phyloP scores from a whole-genome alignment of 35 echinoderm and acorn worm genomes.

The Anneissia japonica region DNA sequence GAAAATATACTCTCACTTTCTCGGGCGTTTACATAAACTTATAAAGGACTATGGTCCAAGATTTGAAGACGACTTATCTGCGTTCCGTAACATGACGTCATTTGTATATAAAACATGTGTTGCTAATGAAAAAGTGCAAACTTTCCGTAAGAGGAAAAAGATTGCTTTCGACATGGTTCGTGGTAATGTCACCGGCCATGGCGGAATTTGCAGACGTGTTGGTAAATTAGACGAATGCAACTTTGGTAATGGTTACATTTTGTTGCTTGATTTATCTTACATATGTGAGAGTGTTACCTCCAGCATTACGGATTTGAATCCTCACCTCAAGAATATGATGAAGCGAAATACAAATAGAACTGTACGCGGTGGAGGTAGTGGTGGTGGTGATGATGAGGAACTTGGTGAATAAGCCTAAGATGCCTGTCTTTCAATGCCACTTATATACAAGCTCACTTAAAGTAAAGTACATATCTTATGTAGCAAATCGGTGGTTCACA shows the following conservation, averaged over 20 bases:
- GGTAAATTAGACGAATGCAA: background rate
- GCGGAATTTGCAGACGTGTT: background rate
- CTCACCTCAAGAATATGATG: background rate
- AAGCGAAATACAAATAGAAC: too few species aligned
- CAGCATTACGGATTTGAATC: background rate
- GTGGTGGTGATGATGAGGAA: too few species aligned
- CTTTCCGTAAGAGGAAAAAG: background rate
- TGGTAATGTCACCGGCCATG: background rate
- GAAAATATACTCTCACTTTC: background rate
- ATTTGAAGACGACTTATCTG: background rate
- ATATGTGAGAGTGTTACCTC: background rate
- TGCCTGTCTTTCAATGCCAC: too few species aligned
- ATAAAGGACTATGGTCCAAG: background rate
- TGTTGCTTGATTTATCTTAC: background rate
- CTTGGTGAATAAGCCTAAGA: too few species aligned
- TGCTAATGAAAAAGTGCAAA: background rate
- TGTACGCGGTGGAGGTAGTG: too few species aligned
- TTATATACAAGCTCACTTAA: too few species aligned
- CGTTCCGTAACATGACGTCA: background rate
- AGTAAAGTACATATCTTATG: too few species aligned
- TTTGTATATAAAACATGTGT: background rate
- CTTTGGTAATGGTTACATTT: background rate
- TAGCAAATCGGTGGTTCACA: too few species aligned
- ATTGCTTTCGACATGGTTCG: background rate
- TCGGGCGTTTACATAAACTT: background rate